Percentiles rank a stretch among this genome's conserved stretches.
phyloP scores from a whole-genome alignment of 2,113 vertebrate genomes.

The Pyxicephalus adspersus region DNA sequence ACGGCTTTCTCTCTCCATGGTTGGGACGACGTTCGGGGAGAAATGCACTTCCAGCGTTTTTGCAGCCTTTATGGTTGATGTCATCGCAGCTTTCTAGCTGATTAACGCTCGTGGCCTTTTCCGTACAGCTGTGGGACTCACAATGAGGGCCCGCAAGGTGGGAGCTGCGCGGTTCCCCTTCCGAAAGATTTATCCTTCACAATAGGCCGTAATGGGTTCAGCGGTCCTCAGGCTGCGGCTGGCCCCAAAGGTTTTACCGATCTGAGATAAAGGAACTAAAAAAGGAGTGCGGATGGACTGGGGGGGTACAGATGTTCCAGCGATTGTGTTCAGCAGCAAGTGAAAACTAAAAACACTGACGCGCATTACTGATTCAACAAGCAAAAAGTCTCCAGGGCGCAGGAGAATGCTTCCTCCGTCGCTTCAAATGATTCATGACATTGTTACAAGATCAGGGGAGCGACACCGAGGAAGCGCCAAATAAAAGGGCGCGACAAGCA shows the following conservation, averaged over 20 bases:
- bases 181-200: slow-evolving; percentile 42
- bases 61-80: slow-evolving; percentile 22
- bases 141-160: slow-evolving; percentile 27
- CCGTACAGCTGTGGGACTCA: slow-evolving; percentile 39
- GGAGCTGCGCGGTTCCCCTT: slow-evolving; percentile 5
- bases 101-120: slow-evolving; percentile 32
- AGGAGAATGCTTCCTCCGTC: background rate
- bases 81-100: slow-evolving; percentile 30
- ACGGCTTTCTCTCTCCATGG: background rate
- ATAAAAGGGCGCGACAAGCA: slow-evolving; percentile 27
- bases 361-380: background rate
- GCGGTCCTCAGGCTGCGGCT: slow-evolving; percentile 8
- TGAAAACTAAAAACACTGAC: background rate
- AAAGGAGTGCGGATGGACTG: slow-evolving; percentile 1
- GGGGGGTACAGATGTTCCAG: slow-evolving; percentile 5
- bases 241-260: background rate
- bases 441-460: background rate
- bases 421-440: slow-evolving; percentile 32
- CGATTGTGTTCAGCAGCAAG: background rate
- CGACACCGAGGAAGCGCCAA: slow-evolving; percentile 1
- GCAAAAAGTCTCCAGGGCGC: slow-evolving; percentile 11
- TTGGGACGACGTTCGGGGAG: background rate
- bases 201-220: slow-evolving; percentile 45
- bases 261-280: background rate
- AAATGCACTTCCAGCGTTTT: slow-evolving; percentile 21